These are phyloP conservation scores for Lutjanus erythropterus DNA, from an alignment of 2,113 vertebrate species.

Conservation along the genomic window DNA sequence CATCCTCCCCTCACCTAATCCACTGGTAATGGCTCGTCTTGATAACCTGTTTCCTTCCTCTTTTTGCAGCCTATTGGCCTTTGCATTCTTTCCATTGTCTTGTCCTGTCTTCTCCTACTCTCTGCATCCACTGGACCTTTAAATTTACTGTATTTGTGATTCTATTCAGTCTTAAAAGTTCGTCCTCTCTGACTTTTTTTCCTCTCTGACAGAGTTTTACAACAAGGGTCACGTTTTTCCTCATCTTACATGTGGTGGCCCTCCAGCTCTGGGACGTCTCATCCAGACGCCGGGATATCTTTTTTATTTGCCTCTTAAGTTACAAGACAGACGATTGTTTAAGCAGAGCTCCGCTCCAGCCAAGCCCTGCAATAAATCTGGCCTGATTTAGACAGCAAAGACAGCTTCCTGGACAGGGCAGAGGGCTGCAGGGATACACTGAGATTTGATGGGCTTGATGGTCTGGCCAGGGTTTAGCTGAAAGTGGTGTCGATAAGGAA, in stretches of 20 bases:
- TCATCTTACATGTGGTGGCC: conserved; percentile 43
- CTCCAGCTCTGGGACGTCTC: conserved; percentile 42
- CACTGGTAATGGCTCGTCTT: conserved; percentile 47
- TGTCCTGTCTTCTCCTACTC: conserved; percentile 4
- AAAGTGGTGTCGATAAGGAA: conserved; percentile 13
- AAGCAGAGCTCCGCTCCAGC: conserved; percentile 67
- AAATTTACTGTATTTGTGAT: conserved; percentile 44
- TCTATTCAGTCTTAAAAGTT: conserved; percentile 34
- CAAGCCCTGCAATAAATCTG: conserved; percentile 69
- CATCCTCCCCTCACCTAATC: conserved; percentile 55
- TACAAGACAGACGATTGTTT: conserved; percentile 72
- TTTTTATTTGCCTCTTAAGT: conserved; percentile 74
- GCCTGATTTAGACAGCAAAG: conserved; percentile 59
- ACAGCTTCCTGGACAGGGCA: conserved; percentile 59
- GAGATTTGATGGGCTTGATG: conserved; percentile 46
- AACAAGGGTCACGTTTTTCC: neutral
- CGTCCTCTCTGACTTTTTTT: conserved; percentile 23
- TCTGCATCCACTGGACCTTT: conserved; percentile 34
- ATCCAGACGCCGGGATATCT: conserved; percentile 47
- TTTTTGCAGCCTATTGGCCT: conserved; percentile 28
- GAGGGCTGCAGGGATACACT: conserved; percentile 27
- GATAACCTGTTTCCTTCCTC: conserved; percentile 56
- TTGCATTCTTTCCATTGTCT: conserved; percentile 6
- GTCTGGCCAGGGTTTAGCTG: conserved; percentile 17
- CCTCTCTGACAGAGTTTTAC: conserved; percentile 39